Conservation (phyloP, 92 coral and sea anemone species). For the Zoanthus gigantus region DNA sequence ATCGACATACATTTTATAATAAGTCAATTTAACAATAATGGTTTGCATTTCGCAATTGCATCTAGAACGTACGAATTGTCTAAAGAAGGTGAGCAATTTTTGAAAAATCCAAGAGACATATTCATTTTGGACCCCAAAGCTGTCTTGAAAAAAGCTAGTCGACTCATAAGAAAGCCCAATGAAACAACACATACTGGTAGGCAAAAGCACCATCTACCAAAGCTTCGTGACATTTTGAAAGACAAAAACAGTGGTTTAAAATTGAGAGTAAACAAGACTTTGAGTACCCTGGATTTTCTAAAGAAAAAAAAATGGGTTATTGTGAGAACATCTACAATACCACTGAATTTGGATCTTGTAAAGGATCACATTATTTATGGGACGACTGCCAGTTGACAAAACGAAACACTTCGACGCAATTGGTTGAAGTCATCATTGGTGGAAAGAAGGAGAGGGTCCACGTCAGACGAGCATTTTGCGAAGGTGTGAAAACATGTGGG, state of each 20-base stretch:
- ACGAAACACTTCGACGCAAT: constrained; percentile 3
- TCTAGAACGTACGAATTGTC: constrained; percentile 12
- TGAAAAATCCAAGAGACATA: constrained; percentile 26
- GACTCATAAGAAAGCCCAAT: not conserved
- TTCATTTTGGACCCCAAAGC: constrained; percentile 11
- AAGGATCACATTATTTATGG: constrained; percentile 13
- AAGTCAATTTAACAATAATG: constrained; percentile 10
- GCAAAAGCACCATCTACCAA: constrained; percentile 43
- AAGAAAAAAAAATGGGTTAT: constrained; percentile 3
- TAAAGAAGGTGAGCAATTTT: not conserved
- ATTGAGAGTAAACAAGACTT: constrained; percentile 44
- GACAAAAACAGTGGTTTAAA: constrained; percentile 28
- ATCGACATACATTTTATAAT: constrained; percentile 9
- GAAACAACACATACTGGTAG: constrained; percentile 14
- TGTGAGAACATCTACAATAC: not conserved
- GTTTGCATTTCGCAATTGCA: constrained; percentile 6
- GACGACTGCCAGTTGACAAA: constrained; percentile 36
- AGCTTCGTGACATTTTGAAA: constrained; percentile 40
- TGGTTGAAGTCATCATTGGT: not conserved
- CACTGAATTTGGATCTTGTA: constrained; percentile 4
- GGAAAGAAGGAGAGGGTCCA: not conserved
- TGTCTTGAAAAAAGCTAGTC: constrained; percentile 1
- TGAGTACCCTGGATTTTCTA: constrained; percentile 23
- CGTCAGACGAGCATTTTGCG: not conserved
- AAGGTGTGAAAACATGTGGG: not conserved